A percentile compares a stretch with the other conserved stretches of the same genome.
Evolutionary conservation across 2,797 vertebrate species (phyloP).

Genomic region (Morus bassanus): DNA sequence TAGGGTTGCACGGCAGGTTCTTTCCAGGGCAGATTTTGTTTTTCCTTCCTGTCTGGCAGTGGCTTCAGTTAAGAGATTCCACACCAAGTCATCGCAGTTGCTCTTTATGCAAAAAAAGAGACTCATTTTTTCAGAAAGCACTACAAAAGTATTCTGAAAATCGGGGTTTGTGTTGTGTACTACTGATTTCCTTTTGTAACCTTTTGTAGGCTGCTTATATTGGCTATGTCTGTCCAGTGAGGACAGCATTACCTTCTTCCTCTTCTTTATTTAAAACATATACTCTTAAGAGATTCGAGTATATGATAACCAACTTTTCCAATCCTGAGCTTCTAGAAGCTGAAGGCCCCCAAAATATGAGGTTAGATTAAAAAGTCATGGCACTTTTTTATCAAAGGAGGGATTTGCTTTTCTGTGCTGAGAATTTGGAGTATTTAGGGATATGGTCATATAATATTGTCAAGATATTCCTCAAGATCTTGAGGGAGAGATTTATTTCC

Average conservation of each 20-base stretch:
- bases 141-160: background rate
- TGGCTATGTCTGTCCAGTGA: background rate
- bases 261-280: background rate
- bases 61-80: background rate
- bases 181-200: background rate
- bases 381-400: background rate
- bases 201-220: background rate
- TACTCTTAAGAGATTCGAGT: background rate
- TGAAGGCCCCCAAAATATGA: background rate
- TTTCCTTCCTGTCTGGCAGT: background rate
- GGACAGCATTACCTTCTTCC: background rate
- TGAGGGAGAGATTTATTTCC: background rate
- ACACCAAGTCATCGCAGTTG: background rate
- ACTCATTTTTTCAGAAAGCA: background rate
- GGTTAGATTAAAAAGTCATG: background rate
- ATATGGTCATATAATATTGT: background rate
- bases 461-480: background rate
- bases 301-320: background rate
- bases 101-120: background rate
- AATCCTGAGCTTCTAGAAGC: background rate
- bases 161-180: background rate
- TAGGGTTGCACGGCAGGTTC: background rate
- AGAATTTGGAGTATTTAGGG: background rate
- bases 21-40: background rate
- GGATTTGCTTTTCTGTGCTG: background rate